Conservation (phyloP, 2,113 vertebrate species). For the Mohoua ochrocephala region DNA sequence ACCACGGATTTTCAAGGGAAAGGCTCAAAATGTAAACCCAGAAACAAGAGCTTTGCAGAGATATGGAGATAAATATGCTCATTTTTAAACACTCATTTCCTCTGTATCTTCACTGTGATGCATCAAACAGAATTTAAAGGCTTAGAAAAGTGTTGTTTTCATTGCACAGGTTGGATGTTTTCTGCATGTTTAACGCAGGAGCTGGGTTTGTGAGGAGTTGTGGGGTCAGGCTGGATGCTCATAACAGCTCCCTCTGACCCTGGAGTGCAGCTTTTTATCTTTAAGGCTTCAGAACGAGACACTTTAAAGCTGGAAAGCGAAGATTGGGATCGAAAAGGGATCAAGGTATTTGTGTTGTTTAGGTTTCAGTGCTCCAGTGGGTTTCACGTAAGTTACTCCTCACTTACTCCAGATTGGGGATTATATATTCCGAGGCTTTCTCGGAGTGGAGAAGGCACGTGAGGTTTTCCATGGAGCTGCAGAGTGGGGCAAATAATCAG, state of each 20-base stretch:
- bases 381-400: not conserved
- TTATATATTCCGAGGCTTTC: not conserved
- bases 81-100: fast-evolving
- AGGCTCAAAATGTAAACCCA: not conserved
- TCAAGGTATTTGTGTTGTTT: not conserved
- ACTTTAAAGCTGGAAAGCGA: not conserved
- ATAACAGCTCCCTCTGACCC: not conserved
- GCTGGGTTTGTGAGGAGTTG: not conserved
- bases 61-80: not conserved
- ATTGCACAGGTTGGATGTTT: not conserved
- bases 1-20: not conserved
- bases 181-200: not conserved
- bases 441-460: not conserved
- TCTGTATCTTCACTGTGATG: fast-evolving
- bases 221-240: not conserved
- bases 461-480: not conserved
- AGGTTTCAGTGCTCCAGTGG: not conserved
- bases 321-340: not conserved
- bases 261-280: not conserved
- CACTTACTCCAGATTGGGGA: not conserved
- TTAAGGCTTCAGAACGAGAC: not conserved
- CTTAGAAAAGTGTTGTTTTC: not conserved
- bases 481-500: not conserved
- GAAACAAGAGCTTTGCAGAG: not conserved
- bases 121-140: fast-evolving